phyloP scores from a whole-genome alignment of 2,888 invertebrate species.

The Caenorhabditis sp. region DNA sequence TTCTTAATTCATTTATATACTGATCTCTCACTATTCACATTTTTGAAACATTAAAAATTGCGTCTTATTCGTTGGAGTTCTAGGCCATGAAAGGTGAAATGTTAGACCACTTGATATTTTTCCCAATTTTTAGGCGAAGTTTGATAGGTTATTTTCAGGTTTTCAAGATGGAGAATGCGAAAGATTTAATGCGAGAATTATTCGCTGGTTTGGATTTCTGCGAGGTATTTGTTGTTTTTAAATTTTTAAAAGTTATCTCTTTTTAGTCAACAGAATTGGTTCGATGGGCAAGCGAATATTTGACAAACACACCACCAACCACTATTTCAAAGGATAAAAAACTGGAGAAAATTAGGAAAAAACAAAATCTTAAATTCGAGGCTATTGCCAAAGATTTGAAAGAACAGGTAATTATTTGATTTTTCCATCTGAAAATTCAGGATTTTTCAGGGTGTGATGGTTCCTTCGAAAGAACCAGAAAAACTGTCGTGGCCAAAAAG shows the following conservation, averaged over 20 bases:
- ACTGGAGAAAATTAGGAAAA: constrained; percentile 15
- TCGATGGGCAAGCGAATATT: constrained; percentile 11
- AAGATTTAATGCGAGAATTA: constrained; percentile 16
- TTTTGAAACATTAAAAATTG: neutral
- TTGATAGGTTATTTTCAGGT: too few relatives aligned
- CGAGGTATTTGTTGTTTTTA: constrained; percentile 9
- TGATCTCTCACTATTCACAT: constrained; percentile 13
- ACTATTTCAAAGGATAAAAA: constrained; percentile 8
- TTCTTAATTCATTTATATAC: constrained; percentile 10
- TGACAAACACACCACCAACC: constrained; percentile 7
- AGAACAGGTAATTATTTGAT: constrained; percentile 7
- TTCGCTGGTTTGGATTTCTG: constrained; percentile 19
- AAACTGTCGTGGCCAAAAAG: constrained; percentile 31
- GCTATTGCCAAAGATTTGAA: constrained; percentile 19
- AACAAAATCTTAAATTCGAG: constrained; percentile 9
- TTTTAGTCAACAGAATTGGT: constrained; percentile 4
- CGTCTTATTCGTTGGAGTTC: neutral
- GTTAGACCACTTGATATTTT: neutral
- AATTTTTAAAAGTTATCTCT: neutral
- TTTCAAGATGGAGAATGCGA: constrained; percentile 4
- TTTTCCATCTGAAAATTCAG: neutral
- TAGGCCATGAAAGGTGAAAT: neutral
- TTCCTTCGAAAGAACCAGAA: constrained; percentile 13
- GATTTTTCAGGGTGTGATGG: constrained; percentile 11
- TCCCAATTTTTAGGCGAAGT: neutral